Evolutionary conservation across 2,113 vertebrate species (phyloP).

Genomic region (Scortum barcoo): DNA sequence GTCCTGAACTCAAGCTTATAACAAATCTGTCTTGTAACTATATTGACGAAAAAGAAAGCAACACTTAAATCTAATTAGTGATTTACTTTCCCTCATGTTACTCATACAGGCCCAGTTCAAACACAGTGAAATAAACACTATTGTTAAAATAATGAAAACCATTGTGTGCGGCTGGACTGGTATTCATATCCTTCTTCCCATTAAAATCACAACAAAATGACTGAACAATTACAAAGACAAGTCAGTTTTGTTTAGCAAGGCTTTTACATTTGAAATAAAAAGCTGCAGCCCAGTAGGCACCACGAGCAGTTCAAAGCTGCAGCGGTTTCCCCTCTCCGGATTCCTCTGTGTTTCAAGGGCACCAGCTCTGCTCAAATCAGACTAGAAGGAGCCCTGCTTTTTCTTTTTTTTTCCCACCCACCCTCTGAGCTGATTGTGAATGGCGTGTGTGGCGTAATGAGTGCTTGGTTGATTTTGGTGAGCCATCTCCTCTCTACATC

Average conservation of each 20-base stretch:
- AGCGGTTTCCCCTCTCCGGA: slow-evolving; percentile 68
- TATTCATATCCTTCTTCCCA: slow-evolving; percentile 50
- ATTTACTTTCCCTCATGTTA: slow-evolving; percentile 57
- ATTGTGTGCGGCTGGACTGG: slow-evolving; percentile 61
- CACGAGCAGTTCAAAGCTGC: slow-evolving; percentile 61
- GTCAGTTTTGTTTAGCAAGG: slow-evolving; percentile 58
- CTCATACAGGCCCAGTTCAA: slow-evolving; percentile 54
- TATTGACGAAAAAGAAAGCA: slow-evolving; percentile 40
- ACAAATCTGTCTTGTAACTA: slow-evolving; percentile 9
- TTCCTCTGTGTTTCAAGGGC: slow-evolving; percentile 68
- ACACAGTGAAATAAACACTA: slow-evolving; percentile 76
- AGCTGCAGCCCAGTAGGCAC: slow-evolving; percentile 67
- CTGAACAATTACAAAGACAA: slow-evolving; percentile 65
- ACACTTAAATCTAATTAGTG: slow-evolving; percentile 53
- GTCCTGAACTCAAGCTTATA: background rate
- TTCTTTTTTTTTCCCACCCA: slow-evolving; percentile 33
- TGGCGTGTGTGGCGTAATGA: slow-evolving; percentile 45
- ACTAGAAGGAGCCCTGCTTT: slow-evolving; percentile 44
- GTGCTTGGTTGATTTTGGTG: slow-evolving; percentile 52
- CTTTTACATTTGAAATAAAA: slow-evolving; percentile 67
- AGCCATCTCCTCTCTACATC: slow-evolving; percentile 49
- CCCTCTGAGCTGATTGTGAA: slow-evolving; percentile 57
- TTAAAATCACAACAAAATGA: slow-evolving; percentile 72
- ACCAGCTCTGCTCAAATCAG: slow-evolving; percentile 52
- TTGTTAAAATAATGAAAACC: slow-evolving; percentile 81